Base-by-base conservation (phyloP, 2,113 vertebrate species). In the Penelope pileata region DNA sequence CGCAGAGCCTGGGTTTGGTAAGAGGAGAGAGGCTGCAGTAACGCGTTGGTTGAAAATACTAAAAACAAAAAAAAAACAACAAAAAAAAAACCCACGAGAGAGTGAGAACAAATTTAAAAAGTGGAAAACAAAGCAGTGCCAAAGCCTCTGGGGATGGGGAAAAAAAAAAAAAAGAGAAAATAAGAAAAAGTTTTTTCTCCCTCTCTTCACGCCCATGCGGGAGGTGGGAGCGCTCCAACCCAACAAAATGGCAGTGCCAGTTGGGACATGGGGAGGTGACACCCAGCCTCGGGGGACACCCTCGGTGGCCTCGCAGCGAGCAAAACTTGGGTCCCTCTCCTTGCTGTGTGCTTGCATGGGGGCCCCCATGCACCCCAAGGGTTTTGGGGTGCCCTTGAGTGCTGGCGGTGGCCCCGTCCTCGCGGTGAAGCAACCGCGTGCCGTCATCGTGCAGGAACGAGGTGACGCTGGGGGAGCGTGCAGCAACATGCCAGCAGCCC, bases 1-100 rank as follows among this genome's bases (percentile, higher is more conserved):
- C 95, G 34, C 40, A 67, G 67, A 95, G 94, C 90, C 90, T 2
- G 2, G 90, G 43, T 76, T 92, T 95, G 94, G 90, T 93, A 76
- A 85, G 92, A 91, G 93, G 85, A 6, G 2, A 93, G 80, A 73
- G 70, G 32, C 67, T 80, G 83, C 70, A 60, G 70, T 21, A 83
- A 87, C 0, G 4, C 15, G 12, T 82, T 26, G 40, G 74, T 56
- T 90, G 90, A 64, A 96, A 96, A 94, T 79, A 94, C 91, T 95
- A 83, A 58, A 10, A 62, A 56, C 30, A 66, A n/a, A 42, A 54
- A 45, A 47, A 60, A 54, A 76, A 22, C 16, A 30, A 51, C n/a
- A n/a, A n/a, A 53, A 53, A 8, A 29, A 29, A 93, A 24, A 30
- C 38, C n/a, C n/a, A n/a, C n/a, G 14, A 54, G 10, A 12, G 17